These are phyloP conservation scores for Cladopsammia gracilis DNA, from an alignment of 64 coral and sea anemone genomes.

Conservation along the genomic window DNA sequence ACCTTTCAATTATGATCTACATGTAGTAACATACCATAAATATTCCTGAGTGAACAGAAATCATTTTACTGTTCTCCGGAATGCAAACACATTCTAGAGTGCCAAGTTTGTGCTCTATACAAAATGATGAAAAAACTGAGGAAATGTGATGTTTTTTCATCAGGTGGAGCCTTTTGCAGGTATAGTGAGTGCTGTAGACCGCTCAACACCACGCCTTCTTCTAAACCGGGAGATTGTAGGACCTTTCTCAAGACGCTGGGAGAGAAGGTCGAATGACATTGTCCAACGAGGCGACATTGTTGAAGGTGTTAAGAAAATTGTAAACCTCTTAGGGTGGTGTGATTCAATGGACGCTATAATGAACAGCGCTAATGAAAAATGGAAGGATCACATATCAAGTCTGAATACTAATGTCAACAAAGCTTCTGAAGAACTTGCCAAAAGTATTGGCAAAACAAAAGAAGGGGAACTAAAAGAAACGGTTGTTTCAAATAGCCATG, in stretches of 20 bases:
- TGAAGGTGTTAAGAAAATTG: conserved; percentile 56
- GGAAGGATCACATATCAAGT: conserved; percentile 53
- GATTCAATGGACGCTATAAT: conserved; percentile 63
- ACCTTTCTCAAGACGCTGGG: conserved; percentile 74
- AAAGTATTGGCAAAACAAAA: conserved; percentile 26
- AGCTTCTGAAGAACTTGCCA: conserved; percentile 38
- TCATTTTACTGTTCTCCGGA: too few species aligned
- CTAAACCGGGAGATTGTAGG: conserved; percentile 89
- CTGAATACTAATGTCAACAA: not conserved
- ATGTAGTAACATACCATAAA: too few species aligned
- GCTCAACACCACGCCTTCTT: conserved; percentile 74
- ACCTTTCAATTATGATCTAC: too few species aligned
- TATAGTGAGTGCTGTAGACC: conserved; percentile 66
- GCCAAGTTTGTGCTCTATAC: too few species aligned
- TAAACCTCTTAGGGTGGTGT: conserved; percentile 81
- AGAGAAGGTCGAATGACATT: conserved; percentile 80
- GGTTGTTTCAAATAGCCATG: not conserved
- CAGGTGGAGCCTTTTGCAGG: conserved; percentile 96
- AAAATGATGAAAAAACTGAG: too few species aligned
- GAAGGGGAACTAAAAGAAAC: not conserved
- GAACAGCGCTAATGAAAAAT: conserved; percentile 53
- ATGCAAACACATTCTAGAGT: too few species aligned
- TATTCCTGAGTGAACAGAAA: too few species aligned
- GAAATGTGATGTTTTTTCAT: not conserved
- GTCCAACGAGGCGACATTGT: conserved; percentile 77